Evolutionary conservation across 2,888 invertebrate genomes (phyloP), one percentile per base, ranked within the genome.

Genomic region (Cantharis rufa): DNA sequence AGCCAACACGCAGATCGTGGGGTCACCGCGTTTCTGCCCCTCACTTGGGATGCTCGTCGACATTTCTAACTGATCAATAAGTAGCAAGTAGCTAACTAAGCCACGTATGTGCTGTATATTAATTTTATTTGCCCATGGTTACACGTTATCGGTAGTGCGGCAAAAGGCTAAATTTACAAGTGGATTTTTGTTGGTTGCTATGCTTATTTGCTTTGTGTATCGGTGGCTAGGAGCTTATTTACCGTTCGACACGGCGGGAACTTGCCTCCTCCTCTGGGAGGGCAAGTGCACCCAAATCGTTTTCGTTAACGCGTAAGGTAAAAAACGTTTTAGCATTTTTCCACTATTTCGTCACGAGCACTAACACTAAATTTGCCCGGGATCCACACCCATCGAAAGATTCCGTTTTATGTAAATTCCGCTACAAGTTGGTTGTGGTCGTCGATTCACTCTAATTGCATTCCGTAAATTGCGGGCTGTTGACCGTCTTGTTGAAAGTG

Each of bases 91-190:
- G 73, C 73, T 76, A 48, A 48, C 48, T 76, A 77, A 77, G 77
- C 75, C 79, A 79, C 77, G 79, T 80, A 79, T 79, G 79, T 77
- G 77, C 64, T 66, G 64, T 66, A 66, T 77, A 76, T 80, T 77
- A 79, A 80, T 80, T 80, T 75, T 77, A 75, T 72, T 78, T 79
- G 78, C 79, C 27, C 27, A 74, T 72, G 79, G 77, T 80, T 79
- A 74, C 80, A 77, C 78, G 75, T 80, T 78, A 77, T 77, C 80
- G 77, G 73, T 74, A 69, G 74, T 62, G 76, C 72, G 78, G 78
- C 80, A 74, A 78, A 48, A 48, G 48, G 48, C 48, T 48, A 48
- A 48, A 48, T 48, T 48, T 48, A 48, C n/a, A 9, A 48, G 48
- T 48, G 48, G 48, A 48, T 64, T 64, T 64, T 64, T 16, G 21